Conservation (phyloP, 2,797 vertebrate species). For the Cheirogaleus major region DNA sequence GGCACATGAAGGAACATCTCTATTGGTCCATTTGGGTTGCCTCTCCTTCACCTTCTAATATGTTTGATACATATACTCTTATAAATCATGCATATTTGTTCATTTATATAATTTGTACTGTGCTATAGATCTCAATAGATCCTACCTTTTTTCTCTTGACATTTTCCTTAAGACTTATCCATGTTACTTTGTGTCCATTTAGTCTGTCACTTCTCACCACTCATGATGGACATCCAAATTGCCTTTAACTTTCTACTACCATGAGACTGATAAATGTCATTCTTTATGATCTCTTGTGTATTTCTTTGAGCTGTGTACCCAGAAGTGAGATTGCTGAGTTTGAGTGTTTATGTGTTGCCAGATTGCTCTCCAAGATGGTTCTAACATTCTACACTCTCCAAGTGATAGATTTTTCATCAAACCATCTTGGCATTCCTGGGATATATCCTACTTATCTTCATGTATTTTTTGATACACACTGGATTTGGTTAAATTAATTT, state of each 20-base stretch:
- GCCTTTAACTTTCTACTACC: neutral
- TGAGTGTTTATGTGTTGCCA: neutral
- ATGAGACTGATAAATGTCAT: neutral
- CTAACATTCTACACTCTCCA: neutral
- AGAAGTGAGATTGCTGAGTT: neutral
- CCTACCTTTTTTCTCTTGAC: neutral
- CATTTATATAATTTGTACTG: neutral
- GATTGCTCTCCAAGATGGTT: neutral
- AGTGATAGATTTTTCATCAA: neutral
- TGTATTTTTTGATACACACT: neutral
- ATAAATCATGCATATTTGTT: neutral
- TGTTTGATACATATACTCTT: neutral
- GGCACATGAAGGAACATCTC: neutral
- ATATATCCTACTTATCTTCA: neutral
- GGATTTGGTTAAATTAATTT: slow-evolving; percentile 31
- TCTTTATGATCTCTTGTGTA: neutral
- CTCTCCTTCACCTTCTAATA: neutral
- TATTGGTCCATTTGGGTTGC: neutral
- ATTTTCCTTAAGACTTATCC: neutral
- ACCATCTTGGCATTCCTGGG: neutral
- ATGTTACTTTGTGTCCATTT: neutral
- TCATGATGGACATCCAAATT: neutral
- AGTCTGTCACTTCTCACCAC: neutral
- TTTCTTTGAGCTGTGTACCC: neutral
- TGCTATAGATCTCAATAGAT: neutral